Evolutionary conservation across 2,113 vertebrate species (phyloP), one percentile per base, ranked within the genome.

Genomic region (Dinomys branickii): DNA sequence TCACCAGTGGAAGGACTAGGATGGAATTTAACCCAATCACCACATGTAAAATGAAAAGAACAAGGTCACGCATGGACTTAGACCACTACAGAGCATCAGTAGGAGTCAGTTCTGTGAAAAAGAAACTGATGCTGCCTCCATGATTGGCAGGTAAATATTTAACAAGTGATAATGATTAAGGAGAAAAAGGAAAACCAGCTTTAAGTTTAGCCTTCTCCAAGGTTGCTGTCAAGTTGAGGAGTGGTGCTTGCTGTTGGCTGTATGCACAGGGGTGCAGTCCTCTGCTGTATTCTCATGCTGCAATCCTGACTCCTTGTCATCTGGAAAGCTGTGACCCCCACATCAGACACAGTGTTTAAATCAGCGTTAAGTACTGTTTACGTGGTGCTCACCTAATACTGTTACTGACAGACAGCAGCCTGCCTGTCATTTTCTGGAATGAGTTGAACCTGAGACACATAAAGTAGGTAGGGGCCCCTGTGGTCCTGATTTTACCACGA

Each of bases 301-400:
- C 2, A 52, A n/a, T 10, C 16, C 33, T 4, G 13, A 5, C 67
- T 75, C 26, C 13, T 2, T 58, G 7, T 28, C 33, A 17, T 33
- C 30, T 26, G n/a, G 65, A 24, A n/a, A n/a, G 38, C 69, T 78
- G 1, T 84, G 6, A 38, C 20, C 30, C n/a, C 44, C 47, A 50
- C 3, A 4, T 24, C 44, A 28, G 73, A 30, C 26, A 19, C 7
- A 6, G 19, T 22, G 44, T 44, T 65, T 84, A 13, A 63, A 10
- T 28, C n/a, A 33, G 67, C 19, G 3, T 44, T 20, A 2, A 20
- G 33, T 7, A 4, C 33, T 59, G 71, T 33, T 54, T 30, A 24
- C 35, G 13, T 4, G 11, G 5, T n/a, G 1, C 35, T n/a, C 13
- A 0, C 52, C 8, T n/a, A 9, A 24, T 24, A 5, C 11, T 13